Conservation (phyloP, 2,797 vertebrate species). For the Hylomyscus alleni region DNA sequence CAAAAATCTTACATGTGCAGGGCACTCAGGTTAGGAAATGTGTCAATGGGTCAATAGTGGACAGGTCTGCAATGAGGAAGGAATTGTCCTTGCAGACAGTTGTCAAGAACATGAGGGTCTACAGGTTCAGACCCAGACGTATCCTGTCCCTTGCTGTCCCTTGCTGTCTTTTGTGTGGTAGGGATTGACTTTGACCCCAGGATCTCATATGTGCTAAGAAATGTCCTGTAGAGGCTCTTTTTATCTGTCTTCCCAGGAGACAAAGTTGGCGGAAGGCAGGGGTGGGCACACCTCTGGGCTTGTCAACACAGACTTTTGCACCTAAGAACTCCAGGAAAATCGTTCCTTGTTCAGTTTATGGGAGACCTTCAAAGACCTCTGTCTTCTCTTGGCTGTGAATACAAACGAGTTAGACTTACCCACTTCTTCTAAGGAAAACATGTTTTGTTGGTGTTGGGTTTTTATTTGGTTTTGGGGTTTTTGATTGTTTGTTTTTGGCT, state of each 20-base stretch:
- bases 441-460: slow-evolving; percentile 56
- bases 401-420: slow-evolving; percentile 78
- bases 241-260: background rate
- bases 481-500: background rate
- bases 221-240: background rate
- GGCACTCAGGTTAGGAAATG: background rate
- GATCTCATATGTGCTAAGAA: no score
- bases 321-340: background rate
- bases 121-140: background rate
- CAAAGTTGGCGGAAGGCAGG: background rate
- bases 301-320: rapidly evolving
- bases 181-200: background rate
- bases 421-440: slow-evolving; percentile 67
- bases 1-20: background rate
- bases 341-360: slow-evolving; percentile 64
- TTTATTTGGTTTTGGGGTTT: background rate
- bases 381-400: slow-evolving; percentile 58
- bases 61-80: background rate
- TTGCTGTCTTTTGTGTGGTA: no score
- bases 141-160: no score
- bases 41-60: background rate
- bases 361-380: slow-evolving; percentile 33
- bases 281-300: rapidly evolving
- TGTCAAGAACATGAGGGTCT: background rate
- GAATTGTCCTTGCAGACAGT: background rate